Conservation (phyloP, 2,797 vertebrate species). For the Falco berigora region DNA sequence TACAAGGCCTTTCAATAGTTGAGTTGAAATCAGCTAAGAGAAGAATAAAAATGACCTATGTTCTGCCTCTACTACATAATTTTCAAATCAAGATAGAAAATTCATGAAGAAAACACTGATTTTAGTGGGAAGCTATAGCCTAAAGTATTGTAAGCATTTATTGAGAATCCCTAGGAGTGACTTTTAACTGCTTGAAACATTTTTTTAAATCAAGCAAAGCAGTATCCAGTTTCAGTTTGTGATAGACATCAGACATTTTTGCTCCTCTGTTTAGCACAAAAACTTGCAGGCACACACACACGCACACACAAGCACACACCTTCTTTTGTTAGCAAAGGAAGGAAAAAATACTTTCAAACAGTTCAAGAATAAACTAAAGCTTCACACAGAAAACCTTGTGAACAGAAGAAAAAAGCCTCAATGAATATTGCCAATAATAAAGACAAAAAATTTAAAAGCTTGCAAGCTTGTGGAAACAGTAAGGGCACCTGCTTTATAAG, state of each 20-base stretch:
- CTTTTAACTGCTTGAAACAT: background rate
- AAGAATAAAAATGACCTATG: background rate
- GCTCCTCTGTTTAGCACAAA: background rate
- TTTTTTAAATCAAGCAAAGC: background rate
- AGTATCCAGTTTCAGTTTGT: background rate
- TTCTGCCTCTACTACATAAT: background rate
- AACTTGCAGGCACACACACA: background rate
- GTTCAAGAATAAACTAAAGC: background rate
- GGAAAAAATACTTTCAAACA: background rate
- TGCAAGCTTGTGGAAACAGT: background rate
- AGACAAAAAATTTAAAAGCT: background rate
- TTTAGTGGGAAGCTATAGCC: background rate
- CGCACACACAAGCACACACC: background rate
- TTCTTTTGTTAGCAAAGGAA: background rate
- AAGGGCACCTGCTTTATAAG: background rate
- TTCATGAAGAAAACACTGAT: background rate
- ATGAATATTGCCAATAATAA: background rate
- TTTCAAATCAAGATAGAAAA: background rate
- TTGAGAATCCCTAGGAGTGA: background rate
- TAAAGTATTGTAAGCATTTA: background rate
- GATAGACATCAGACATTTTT: background rate
- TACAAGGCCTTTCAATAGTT: rapidly evolving
- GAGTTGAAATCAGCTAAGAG: background rate
- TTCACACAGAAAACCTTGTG: background rate
- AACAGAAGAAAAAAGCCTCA: background rate